These are phyloP conservation scores for crab-eating macaque (Macaca fascicularis) DNA, from an alignment of 2,113 vertebrate species.

Conservation along the genomic window DNA sequence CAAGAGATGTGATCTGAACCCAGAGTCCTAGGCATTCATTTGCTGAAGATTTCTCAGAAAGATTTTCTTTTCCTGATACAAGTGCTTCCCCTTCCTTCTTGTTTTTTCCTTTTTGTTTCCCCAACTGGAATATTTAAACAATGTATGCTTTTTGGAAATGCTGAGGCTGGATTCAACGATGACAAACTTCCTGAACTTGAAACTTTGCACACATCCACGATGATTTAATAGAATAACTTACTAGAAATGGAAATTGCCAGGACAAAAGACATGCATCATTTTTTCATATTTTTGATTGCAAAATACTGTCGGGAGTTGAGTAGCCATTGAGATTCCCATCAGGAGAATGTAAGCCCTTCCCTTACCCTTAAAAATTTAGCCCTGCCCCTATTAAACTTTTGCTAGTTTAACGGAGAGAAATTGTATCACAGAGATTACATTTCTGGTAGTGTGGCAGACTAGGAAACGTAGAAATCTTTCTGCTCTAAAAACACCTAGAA, in stretches of 20 bases:
- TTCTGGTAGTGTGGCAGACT: neutral
- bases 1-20: neutral
- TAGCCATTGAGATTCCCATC: neutral
- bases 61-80: neutral
- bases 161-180: neutral
- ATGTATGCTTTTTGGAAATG: neutral
- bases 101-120: neutral
- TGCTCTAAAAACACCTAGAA: neutral
- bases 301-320: neutral
- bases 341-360: neutral
- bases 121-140: neutral
- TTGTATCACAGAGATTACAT: neutral
- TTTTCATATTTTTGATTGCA: neutral
- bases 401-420: neutral
- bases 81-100: neutral
- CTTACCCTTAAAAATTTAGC: neutral
- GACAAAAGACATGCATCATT: neutral
- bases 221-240: neutral
- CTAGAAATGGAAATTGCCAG: neutral
- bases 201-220: neutral
- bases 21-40: neutral
- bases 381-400: neutral
- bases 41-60: conserved; percentile 8
- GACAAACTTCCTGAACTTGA: neutral
- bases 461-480: neutral